Conservation (phyloP, 2,888 invertebrate species). For the Eristalis intricaria region DNA sequence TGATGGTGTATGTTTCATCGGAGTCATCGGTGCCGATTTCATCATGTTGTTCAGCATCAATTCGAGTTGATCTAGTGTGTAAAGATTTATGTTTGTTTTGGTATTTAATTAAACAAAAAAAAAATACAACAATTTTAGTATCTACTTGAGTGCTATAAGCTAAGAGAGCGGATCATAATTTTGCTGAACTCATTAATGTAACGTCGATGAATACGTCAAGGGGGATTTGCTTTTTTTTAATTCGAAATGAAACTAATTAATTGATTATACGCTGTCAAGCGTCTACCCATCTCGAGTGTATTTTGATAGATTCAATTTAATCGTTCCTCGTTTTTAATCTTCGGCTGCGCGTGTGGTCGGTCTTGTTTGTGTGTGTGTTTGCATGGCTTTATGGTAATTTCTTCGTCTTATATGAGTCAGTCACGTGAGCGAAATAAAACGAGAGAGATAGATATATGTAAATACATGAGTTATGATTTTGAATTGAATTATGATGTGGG, state of each 20-base stretch:
- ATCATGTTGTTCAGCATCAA: conserved; percentile 74
- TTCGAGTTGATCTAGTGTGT: conserved; percentile 65
- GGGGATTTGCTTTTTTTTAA: background rate
- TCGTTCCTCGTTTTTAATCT: background rate
- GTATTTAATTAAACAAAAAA: conserved; percentile 25
- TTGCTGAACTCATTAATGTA: background rate
- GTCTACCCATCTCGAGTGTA: background rate
- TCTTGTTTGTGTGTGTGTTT: background rate
- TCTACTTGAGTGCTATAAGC: conserved; percentile 32
- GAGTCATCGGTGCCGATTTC: conserved; percentile 75
- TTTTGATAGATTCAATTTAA: background rate
- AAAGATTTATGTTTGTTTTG: conserved; percentile 51
- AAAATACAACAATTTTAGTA: background rate
- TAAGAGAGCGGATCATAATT: background rate
- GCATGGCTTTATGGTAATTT: background rate
- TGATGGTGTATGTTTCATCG: conserved; percentile 71
- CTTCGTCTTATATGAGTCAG: background rate
- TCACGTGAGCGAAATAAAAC: background rate
- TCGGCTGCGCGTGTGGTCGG: background rate
- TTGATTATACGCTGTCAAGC: background rate
- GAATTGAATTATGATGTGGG: background rate
- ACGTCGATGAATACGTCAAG: background rate
- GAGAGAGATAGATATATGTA: background rate
- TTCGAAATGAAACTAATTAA: background rate
- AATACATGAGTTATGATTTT: background rate